phyloP scores from a whole-genome alignment of 2,888 invertebrate species.

The Oscheius sp. region DNA sequence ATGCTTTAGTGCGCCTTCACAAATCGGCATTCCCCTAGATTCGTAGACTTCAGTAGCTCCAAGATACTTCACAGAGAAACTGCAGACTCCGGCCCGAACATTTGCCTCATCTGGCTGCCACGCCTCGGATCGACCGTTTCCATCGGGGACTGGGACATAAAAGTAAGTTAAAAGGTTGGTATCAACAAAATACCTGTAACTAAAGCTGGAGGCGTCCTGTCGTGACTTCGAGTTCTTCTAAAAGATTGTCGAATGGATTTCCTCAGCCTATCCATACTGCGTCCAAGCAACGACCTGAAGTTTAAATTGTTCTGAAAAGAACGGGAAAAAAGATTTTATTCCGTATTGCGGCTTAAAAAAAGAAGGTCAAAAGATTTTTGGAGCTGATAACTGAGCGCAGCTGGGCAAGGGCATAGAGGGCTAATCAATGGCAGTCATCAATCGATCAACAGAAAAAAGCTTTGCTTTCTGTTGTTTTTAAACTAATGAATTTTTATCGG shows the following conservation, averaged over 20 bases:
- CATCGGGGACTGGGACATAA: conserved; percentile 9
- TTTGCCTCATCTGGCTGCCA: conserved; percentile 87
- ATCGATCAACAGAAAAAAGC: neutral
- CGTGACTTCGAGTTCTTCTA: conserved; percentile 76
- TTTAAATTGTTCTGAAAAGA: neutral
- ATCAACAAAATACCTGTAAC: conserved; percentile 9
- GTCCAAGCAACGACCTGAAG: conserved; percentile 52
- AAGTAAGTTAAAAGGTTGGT: neutral
- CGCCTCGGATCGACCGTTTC: conserved; percentile 39
- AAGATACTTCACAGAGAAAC: conserved; percentile 96
- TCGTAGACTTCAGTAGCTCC: conserved; percentile 99
- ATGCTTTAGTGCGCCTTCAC: conserved; percentile 97
- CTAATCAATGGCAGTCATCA: neutral
- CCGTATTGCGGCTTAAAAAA: no score
- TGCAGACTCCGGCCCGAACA: conserved; percentile 93
- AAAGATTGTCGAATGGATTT: conserved; percentile 83
- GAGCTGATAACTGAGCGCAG: no score
- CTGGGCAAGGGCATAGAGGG: neutral
- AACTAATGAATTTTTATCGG: no score
- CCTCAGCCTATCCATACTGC: conserved; percentile 80
- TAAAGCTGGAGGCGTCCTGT: conserved; percentile 80
- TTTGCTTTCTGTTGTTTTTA: no score
- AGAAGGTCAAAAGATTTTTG: neutral
- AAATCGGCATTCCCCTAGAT: conserved; percentile 98
- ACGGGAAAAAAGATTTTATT: neutral